Base-by-base conservation (phyloP, 2,797 vertebrate genomes). In the Tenualosa thibaudeaui region DNA sequence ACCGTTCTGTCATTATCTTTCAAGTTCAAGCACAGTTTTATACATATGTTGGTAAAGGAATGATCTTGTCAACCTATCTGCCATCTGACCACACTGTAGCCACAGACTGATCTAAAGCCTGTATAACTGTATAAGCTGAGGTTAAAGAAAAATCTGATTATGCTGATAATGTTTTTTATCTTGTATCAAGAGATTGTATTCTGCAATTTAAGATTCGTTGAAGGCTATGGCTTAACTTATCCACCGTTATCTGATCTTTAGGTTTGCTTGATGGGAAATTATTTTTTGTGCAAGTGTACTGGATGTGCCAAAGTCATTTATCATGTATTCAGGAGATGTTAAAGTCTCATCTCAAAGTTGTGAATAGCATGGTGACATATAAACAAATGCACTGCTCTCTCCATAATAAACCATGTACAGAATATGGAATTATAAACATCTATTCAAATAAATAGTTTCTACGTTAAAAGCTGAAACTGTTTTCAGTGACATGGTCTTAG, bases 321-420 rank as follows among this genome's bases (percentile, higher is more conserved):
- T 3, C 68, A 75, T 75, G 37, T 43, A 78, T 78, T 78, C 22
- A 46, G 40, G 71, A 43, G 40, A 78, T 71, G 10, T 40, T 71
- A 5, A 71, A 71, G 62, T 68, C 62, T 31, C 62, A 68, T 68
- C 62, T 68, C 24, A 68, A 10, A 31, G 65, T 46, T 22, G 71
- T 43, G 5, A 78, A 78, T 40, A 89, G 86, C 86, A 90, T 78
- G 85, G 84, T 85, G 90, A 87, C 85, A 84, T 89, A 90, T 68
- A 89, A 89, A 91, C 82, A 88, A 89, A 78, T 85, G 89, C 85
- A 84, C 85, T 84, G 89, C 83, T 84, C 83, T 86, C 82, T 84
- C 86, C 85, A 84, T 83, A 83, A 88, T 87, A 83, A 86, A 88
- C 86, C 81, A 88, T 81, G 60, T 84, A 89, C 81, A 87, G 89